Conservation (phyloP, 2,797 vertebrate genomes). For the Lithobates sylvaticus region DNA sequence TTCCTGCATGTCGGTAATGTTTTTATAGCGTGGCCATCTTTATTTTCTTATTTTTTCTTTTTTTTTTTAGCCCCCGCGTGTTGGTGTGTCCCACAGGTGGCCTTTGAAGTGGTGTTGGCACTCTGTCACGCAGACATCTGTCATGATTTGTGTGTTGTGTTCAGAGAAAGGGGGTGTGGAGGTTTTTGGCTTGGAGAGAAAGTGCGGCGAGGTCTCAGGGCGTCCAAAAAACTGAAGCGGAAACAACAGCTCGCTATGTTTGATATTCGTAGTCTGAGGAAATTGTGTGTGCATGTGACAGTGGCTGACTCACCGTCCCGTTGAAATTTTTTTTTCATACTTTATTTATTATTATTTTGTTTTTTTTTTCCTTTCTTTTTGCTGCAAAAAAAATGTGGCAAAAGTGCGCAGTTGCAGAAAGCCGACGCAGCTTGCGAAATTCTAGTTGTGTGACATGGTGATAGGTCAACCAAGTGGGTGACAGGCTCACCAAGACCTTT, state of each 20-base stretch:
- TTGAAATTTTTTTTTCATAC: neutral
- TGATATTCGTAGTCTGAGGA: neutral
- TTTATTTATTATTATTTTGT: neutral
- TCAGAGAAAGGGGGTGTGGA: constrained; percentile 49
- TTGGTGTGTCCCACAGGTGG: constrained; percentile 43
- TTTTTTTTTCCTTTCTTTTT: neutral
- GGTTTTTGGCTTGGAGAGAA: constrained; percentile 29
- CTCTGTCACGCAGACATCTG: constrained; percentile 52
- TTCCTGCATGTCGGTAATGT: constrained; percentile 25
- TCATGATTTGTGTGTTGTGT: constrained; percentile 50
- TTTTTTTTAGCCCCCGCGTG: neutral
- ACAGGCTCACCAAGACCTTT: neutral
- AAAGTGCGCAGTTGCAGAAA: neutral
- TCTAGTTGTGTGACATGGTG: neutral
- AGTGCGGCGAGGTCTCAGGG: constrained; percentile 29
- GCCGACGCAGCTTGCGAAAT: neutral
- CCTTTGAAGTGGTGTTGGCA: constrained; percentile 55
- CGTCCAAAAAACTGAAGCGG: constrained; percentile 19
- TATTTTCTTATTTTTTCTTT: neutral
- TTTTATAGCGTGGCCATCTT: constrained; percentile 20
- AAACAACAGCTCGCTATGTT: constrained; percentile 13
- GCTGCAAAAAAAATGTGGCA: neutral
- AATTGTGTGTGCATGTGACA: neutral
- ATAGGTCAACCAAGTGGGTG: no score
- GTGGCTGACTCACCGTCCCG: neutral